A percentile compares a stretch with the other conserved stretches of the same genome.
These are phyloP conservation scores for Mechanitis messenoides DNA, from an alignment of 2,888 invertebrate genomes.

Conservation along the genomic window DNA sequence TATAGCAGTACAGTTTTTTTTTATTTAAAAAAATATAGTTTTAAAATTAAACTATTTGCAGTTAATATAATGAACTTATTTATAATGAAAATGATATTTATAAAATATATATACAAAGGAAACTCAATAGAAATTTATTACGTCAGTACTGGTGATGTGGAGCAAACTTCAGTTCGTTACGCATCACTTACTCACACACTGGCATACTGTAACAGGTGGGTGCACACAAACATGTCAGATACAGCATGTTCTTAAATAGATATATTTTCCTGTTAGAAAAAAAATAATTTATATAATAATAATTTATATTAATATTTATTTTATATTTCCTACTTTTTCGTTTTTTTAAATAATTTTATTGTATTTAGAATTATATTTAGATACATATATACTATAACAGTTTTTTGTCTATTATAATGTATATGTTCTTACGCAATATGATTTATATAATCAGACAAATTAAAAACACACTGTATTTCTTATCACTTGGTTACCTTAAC, in stretches of 20 bases:
- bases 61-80: no score
- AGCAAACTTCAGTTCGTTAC: constrained; percentile 37
- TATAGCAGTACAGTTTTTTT: no score
- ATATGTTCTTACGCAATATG: background rate
- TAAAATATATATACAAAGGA: no score
- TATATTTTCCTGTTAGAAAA: no score
- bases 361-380: no score
- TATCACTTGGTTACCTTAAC: constrained; percentile 64
- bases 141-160: constrained; percentile 29
- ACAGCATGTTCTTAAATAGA: constrained; percentile 33
- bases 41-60: no score
- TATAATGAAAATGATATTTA: no score
- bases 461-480: constrained; percentile 52
- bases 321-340: no score
- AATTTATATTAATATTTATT: no score
- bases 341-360: no score
- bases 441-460: background rate
- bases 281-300: no score
- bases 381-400: background rate
- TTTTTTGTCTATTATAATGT: background rate
- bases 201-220: constrained; percentile 33
- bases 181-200: constrained; percentile 41
- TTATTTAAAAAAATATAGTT: no score
- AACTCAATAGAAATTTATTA: background rate
- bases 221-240: constrained; percentile 29